phyloP scores from a whole-genome alignment of 2,797 vertebrate genomes.

The Tamandua tetradactyla region DNA sequence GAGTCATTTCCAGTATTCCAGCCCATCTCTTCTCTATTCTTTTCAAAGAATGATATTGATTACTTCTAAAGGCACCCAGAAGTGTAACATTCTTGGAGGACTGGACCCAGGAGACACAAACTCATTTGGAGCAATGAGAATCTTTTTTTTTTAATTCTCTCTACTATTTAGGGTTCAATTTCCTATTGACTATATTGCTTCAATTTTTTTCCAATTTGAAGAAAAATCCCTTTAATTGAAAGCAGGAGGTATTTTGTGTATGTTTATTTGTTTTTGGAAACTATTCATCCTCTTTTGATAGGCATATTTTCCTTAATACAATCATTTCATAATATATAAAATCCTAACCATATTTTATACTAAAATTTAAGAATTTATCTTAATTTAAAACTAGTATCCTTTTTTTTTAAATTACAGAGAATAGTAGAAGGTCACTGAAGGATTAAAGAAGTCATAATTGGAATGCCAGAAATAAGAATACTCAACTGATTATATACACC shows the following conservation, averaged over 20 bases:
- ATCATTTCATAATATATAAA: not conserved
- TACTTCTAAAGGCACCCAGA: not conserved
- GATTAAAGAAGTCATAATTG: not conserved
- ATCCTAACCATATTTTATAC: not conserved
- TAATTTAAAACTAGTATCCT: not conserved
- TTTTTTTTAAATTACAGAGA: not conserved
- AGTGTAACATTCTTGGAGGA: not conserved
- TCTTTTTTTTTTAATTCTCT: not conserved
- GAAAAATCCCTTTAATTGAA: not conserved
- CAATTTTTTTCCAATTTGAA: not conserved
- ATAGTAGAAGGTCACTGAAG: not conserved
- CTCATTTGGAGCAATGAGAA: not conserved
- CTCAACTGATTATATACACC: rapidly evolving
- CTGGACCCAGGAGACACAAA: not conserved
- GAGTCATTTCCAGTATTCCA: not conserved
- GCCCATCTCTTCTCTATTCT: not conserved
- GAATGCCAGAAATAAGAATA: not conserved
- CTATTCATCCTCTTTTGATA: not conserved
- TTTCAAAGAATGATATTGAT: not conserved
- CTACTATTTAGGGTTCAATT: not conserved
- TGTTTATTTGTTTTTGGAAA: not conserved
- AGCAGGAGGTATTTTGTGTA: not conserved
- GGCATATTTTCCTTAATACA: not conserved
- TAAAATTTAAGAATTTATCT: not conserved
- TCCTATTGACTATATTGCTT: not conserved